phyloP scores from a whole-genome alignment of 92 coral and sea anemone genomes.

The Zoanthus sansibaricus region DNA sequence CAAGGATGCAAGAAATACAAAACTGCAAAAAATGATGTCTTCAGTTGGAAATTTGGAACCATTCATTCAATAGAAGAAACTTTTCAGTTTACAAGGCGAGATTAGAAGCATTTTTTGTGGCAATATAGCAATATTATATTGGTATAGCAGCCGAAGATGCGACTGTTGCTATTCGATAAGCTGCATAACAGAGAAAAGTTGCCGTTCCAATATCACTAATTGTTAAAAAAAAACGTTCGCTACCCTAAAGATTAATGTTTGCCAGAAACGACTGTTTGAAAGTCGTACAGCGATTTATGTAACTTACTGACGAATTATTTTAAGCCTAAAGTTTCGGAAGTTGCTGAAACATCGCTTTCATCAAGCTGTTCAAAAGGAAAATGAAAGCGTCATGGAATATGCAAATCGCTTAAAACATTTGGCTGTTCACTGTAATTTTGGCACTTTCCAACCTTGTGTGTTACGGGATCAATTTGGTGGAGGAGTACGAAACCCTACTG shows the following conservation, averaged over 20 bases:
- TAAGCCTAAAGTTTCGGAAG: slow-evolving; percentile 59
- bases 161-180: background rate
- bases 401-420: slow-evolving; percentile 42
- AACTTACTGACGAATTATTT: slow-evolving; percentile 16
- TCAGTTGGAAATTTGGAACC: slow-evolving; percentile 17
- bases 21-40: background rate
- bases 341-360: slow-evolving; percentile 61
- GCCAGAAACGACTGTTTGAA: background rate
- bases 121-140: background rate
- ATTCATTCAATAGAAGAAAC: slow-evolving; percentile 6
- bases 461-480: slow-evolving; percentile 60
- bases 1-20: slow-evolving; percentile 11
- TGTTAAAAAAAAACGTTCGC: no score
- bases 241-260: no score
- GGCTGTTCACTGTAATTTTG: slow-evolving; percentile 54
- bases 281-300: slow-evolving; percentile 31
- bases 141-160: slow-evolving; percentile 24
- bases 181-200: slow-evolving; percentile 37
- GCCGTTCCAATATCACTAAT: slow-evolving; percentile 9
- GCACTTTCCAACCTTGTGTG: slow-evolving; percentile 16
- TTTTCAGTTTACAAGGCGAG: slow-evolving; percentile 26
- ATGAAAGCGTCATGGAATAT: slow-evolving; percentile 59
- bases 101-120: slow-evolving; percentile 15
- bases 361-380: slow-evolving; percentile 46
- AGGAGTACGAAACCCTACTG: slow-evolving; percentile 37